Evolutionary conservation across 2,888 invertebrate genomes (phyloP), one percentile per base, ranked within the genome.

Genomic region (Orthosia gracilis): DNA sequence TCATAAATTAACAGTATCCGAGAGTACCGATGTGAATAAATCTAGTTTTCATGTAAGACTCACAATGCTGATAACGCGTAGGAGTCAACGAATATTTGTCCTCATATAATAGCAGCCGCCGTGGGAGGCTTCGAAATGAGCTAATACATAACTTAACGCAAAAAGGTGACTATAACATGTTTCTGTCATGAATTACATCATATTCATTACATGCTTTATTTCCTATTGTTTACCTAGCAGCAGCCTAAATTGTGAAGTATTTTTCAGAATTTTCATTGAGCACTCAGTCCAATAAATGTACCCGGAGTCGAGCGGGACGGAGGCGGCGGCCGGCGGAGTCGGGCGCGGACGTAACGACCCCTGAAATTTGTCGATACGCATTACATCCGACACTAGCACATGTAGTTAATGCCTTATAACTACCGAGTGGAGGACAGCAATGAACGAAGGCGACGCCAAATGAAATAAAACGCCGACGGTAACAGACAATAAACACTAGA

Each of bases 101-200:
- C 23, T 49, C 15, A 49, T 57, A 57, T 49, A 72, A 18, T 71
- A 31, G 31, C 31, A 23, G 71, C 21, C 12, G 12, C 47, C 23
- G 57, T 72, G 49, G 57, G 49, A 57, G 73, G 71, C 47, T 71
- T 72, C 4, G 21, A 12, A 72, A 71, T 72, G 31, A 72, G 72
- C 31, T 57, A 57, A 15, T 71, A 72, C 31, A 71, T 71, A 71
- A 49, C 9, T 57, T 49, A 31, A 31, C n/a, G 40, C 21, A 12
- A 12, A 17, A 31, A 57, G 52, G 26, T 26, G 23, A 68, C 23
- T n/a, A 26, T 40, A 23, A 52, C 15, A 12, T 45, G 23, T 45
- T 52, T 26, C 12, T 23, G 23, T 69, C 7, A 23, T 7, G 40
- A n/a, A 40, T 9, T 23, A 21, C 18, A 50, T 15, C 11, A 21